These are phyloP conservation scores for Zaprionus davidi DNA, from an alignment of 1,140 invertebrate species.

Conservation along the genomic window DNA sequence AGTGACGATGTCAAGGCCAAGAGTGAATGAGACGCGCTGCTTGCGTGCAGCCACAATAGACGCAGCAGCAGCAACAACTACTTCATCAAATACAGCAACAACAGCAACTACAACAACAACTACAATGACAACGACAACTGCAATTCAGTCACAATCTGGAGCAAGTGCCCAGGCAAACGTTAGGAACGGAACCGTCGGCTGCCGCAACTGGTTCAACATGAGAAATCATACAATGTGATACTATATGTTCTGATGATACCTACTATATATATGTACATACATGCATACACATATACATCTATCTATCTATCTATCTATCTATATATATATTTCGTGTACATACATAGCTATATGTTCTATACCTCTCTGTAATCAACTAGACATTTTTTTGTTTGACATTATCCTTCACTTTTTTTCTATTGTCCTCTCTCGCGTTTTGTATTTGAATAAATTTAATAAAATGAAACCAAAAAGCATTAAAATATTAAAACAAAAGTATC, in stretches of 20 bases:
- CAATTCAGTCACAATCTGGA: constrained; percentile 54
- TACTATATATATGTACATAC: not conserved
- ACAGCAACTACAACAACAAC: constrained; percentile 7
- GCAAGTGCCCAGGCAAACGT: constrained; percentile 41
- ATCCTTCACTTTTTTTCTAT: constrained; percentile 7
- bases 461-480: constrained; percentile 36
- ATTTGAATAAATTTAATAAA: constrained; percentile 37
- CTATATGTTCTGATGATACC: constrained; percentile 41
- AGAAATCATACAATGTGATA: constrained; percentile 56
- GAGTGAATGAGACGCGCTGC: constrained; percentile 52
- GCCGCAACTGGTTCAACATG: not conserved
- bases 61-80: not conserved
- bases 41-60: constrained; percentile 1
- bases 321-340: constrained; percentile 30
- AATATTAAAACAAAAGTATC: not conserved
- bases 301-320: constrained; percentile 38
- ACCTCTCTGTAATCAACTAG: constrained; percentile 28
- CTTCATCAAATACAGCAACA: not conserved
- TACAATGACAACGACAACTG: constrained; percentile 2
- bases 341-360: constrained; percentile 36
- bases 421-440: not conserved
- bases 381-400: constrained; percentile 5
- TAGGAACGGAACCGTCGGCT: not conserved
- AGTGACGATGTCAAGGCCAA: constrained; percentile 55
- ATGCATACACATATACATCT: not conserved